These are phyloP conservation scores for Telenomus remus DNA, from an alignment of 1,140 invertebrate genomes.

Conservation along the genomic window DNA sequence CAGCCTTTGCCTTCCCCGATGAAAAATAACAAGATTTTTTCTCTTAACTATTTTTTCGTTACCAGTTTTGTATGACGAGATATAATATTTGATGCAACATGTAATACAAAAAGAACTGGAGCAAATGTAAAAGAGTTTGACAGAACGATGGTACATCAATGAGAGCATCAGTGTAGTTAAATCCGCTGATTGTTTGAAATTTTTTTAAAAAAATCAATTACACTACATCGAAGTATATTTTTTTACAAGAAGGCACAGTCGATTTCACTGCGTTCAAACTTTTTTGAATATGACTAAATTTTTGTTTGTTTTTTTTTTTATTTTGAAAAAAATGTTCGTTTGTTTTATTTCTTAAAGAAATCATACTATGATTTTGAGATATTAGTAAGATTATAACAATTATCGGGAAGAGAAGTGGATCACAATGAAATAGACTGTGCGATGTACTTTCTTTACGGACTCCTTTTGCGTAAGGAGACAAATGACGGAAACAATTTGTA, in stretches of 20 bases:
- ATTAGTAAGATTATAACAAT: slow-evolving; percentile 4
- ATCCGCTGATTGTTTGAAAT: slow-evolving; percentile 8
- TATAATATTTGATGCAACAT: slow-evolving; percentile 7
- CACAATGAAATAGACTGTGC: slow-evolving; percentile 45
- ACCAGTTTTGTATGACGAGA: slow-evolving; percentile 23
- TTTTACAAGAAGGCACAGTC: slow-evolving; percentile 40
- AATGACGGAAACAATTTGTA: slow-evolving; percentile 38
- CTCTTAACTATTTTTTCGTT: slow-evolving; percentile 11
- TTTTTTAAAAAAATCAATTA: slow-evolving; percentile 18
- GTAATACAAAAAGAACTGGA: slow-evolving; percentile 1
- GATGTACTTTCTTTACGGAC: slow-evolving; percentile 34
- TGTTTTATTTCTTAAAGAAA: slow-evolving; percentile 7
- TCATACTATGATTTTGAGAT: slow-evolving; percentile 1
- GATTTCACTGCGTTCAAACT: slow-evolving; percentile 34
- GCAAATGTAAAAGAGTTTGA: slow-evolving; percentile 10
- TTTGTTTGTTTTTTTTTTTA: slow-evolving; percentile 9
- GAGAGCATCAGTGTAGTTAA: slow-evolving; percentile 12
- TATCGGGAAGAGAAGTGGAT: slow-evolving; percentile 12
- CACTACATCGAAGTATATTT: slow-evolving; percentile 51
- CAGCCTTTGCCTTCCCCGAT: not conserved
- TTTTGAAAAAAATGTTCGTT: not conserved
- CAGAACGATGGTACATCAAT: slow-evolving; percentile 1
- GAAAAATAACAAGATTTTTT: not conserved
- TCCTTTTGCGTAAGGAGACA: slow-evolving; percentile 20
- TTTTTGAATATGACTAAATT: not conserved